Percentiles rank a stretch among this genome's conserved stretches.
Evolutionary conservation across 92 coral and sea anemone genomes (phyloP).

Genomic region (Actinostola sp.): DNA sequence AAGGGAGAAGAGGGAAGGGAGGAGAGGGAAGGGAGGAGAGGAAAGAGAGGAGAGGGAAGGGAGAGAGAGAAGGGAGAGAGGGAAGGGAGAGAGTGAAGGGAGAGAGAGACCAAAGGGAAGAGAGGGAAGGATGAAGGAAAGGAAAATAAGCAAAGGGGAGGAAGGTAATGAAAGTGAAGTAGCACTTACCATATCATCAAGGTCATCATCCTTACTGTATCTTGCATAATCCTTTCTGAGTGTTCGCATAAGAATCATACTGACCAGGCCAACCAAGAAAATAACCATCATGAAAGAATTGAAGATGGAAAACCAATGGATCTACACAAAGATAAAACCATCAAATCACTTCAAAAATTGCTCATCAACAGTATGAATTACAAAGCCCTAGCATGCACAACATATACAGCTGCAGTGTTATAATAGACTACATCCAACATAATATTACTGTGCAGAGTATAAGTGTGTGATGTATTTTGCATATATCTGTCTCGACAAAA

Average conservation of each 20-base stretch:
- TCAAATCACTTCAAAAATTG: too few relatives aligned
- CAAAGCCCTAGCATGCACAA: too few relatives aligned
- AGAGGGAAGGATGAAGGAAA: neutral
- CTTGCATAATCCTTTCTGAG: constrained; percentile 96
- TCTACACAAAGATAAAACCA: constrained; percentile 51
- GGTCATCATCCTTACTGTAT: constrained; percentile 98
- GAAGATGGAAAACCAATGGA: constrained; percentile 99
- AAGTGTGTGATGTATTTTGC: too few relatives aligned
- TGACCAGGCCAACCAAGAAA: constrained; percentile 96
- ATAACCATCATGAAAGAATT: constrained; percentile 99
- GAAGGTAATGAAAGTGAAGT: too few relatives aligned
- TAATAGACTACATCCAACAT: too few relatives aligned
- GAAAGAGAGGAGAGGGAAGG: neutral
- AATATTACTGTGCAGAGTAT: too few relatives aligned
- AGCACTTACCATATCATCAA: constrained; percentile 93
- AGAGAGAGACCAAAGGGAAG: too few relatives aligned
- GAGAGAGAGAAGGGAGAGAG: too few relatives aligned
- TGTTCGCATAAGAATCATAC: constrained; percentile 98
- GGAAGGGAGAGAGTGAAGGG: too few relatives aligned
- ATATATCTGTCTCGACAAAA: too few relatives aligned
- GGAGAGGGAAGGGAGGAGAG: neutral
- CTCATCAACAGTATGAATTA: too few relatives aligned
- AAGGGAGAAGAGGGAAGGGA: neutral
- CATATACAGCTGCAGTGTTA: too few relatives aligned
- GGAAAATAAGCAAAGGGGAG: neutral